A percentile compares a stretch with the other conserved stretches of the same genome.
These are phyloP conservation scores for Kryptopterus vitreolus DNA, from an alignment of 2,797 vertebrate species.

Conservation along the genomic window DNA sequence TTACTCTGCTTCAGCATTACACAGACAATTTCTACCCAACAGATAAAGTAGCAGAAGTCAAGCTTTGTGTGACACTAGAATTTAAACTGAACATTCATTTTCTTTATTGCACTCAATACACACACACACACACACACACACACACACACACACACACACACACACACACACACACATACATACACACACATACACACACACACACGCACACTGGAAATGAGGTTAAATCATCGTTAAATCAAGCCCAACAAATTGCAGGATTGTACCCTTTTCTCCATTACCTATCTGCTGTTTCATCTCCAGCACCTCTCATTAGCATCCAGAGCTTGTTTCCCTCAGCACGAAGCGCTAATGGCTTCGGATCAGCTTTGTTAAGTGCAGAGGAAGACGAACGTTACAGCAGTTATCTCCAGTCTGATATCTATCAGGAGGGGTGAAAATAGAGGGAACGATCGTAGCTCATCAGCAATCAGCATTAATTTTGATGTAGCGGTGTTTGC, in stretches of 20 bases:
- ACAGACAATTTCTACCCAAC: background rate
- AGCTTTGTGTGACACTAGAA: background rate
- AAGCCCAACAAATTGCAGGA: background rate
- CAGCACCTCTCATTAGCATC: conserved; percentile 41
- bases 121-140: too few relatives aligned
- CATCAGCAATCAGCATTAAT: conserved; percentile 76
- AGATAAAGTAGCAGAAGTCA: background rate
- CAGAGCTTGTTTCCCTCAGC: conserved; percentile 9
- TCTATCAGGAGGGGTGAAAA: conserved; percentile 37
- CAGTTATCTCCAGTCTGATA: conserved; percentile 20
- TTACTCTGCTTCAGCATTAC: background rate
- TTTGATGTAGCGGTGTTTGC: conserved; percentile 74
- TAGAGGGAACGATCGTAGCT: conserved; percentile 66
- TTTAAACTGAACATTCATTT: background rate
- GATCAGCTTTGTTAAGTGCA: conserved; percentile 27
- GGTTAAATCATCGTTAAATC: background rate
- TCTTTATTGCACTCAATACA: too few relatives aligned
- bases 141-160: too few relatives aligned
- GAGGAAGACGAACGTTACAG: background rate
- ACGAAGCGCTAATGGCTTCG: conserved; percentile 8
- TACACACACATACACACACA: too few relatives aligned
- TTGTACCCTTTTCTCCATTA: background rate
- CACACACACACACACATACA: too few relatives aligned
- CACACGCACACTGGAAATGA: background rate
- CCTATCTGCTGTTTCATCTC: conserved; percentile 23